Evolutionary conservation across 2,797 vertebrate species (phyloP), one percentile per base, ranked within the genome.

Genomic region (Neosilurus hyrtlii): DNA sequence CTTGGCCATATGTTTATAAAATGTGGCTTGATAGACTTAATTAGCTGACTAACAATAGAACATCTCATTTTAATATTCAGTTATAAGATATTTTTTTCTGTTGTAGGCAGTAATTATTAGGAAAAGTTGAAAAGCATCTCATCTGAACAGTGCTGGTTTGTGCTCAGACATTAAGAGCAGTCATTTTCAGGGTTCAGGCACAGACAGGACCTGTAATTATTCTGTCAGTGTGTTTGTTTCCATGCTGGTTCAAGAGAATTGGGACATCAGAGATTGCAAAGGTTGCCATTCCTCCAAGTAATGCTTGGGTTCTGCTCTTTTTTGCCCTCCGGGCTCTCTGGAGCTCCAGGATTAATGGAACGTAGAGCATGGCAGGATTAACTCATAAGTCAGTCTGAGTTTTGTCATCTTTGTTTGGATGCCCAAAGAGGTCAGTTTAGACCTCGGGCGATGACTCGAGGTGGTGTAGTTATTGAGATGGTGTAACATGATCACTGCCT

Each of bases 351-450:
- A 67, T 86, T 86, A 85, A 86, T 87, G 80, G 71, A 70, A 73
- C 63, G 77, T 61, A 9, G 61, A 12, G 49, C 61, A 63, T 67
- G 59, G 73, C 22, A 30, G n/a, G 70, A 84, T 84, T 80, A 76
- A 86, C 66, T 75, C 84, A 80, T 87, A 79, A 79, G 81, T 88
- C 86, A 72, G 75, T 73, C 79, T 71, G 83, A 66, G 75, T 82
- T 81, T 81, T 84, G 59, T 79, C 0, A 43, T 70, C 59, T 22
- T 57, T 35, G 9, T 76, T 65, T 72, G 24, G 22, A 22, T 82
- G 65, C 76, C 61, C 71, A 35, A 51, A 20, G 76, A 80, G 81
- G 71, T 84, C 77, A 77, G 73, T 66, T 84, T 78, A 63, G 70
- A 80, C 76, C 76, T 72, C 79, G 68, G 61, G 71, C 51, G n/a